Evolutionary conservation across 2,797 vertebrate species (phyloP).

Genomic region (Trachops cirrhosus): DNA sequence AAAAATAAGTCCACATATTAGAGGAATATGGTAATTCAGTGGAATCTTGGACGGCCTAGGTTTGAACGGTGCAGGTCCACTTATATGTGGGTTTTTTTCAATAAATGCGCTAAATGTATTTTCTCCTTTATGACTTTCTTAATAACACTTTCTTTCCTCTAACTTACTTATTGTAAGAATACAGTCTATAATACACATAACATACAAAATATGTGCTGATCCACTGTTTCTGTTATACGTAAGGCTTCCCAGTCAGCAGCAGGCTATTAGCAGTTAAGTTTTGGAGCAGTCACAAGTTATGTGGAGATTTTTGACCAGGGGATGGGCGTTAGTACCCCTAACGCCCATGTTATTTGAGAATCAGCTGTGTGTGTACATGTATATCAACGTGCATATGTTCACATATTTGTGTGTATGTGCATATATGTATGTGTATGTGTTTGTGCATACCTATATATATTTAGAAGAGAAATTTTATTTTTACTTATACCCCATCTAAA

Average conservation of each 20-base stretch:
- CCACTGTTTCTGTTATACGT: background rate
- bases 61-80: background rate
- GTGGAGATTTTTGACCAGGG: background rate
- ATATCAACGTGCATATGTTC: background rate
- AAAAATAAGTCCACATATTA: background rate
- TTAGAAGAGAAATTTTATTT: background rate
- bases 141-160: background rate
- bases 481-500: background rate
- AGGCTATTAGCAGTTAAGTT: background rate
- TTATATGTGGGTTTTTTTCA: background rate
- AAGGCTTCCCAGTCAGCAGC: background rate
- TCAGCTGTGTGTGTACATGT: background rate
- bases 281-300: background rate
- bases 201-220: background rate
- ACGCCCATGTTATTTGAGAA: background rate
- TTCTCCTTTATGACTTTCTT: background rate
- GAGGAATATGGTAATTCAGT: background rate
- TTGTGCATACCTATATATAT: background rate
- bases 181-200: background rate
- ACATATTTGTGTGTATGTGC: background rate
- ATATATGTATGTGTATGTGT: background rate
- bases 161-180: background rate
- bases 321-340: background rate
- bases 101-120: background rate
- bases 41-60: background rate